Evolutionary conservation across 2,797 vertebrate genomes (phyloP), one percentile per base, ranked within the genome.

Genomic region (Sebastes iracundus): DNA sequence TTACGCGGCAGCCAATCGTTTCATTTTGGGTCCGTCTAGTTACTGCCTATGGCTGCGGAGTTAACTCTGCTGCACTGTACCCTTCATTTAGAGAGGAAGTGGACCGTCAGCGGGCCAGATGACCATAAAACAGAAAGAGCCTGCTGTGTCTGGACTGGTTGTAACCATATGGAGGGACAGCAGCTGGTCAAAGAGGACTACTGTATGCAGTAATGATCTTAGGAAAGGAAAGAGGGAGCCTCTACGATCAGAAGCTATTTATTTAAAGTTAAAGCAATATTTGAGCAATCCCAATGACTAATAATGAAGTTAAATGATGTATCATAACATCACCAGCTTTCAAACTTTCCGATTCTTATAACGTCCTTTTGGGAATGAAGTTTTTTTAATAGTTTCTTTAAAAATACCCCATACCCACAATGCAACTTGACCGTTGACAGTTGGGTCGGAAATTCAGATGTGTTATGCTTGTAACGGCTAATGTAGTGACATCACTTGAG

Each of bases 71-170:
- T 68, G 55, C 61, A 56, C 46, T 53, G 70, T 64, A 68, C 23
- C 86, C 58, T 83, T 87, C 85, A 83, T 88, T 91, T 84, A 82
- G 82, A 80, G 80, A 92, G 92, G 86, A 93, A 92, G 88, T 84
- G 64, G 76, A 84, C n/a, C 53, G 72, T 87, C 90, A 79, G 85
- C 61, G 32, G 46, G 78, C 86, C 86, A 90, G 87, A 87, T 80
- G 87, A 87, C 78, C 87, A 77, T 90, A 91, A 94, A 93, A 86
- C 80, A 84, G 79, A 86, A 66, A 87, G 79, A 80, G 82, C 79
- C 76, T 49, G 81, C 85, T 88, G 90, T 78, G 84, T 83, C 64
- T 88, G 81, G 68, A 80, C 76, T 35, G 62, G 58, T 77, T 82
- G 56, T n/a, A 66, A 61, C 49, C 69, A 61, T 60, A 73, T 59